Evolutionary conservation across 2,113 vertebrate genomes (phyloP), one percentile per base, ranked within the genome.

Genomic region (Triplophysa rosa): DNA sequence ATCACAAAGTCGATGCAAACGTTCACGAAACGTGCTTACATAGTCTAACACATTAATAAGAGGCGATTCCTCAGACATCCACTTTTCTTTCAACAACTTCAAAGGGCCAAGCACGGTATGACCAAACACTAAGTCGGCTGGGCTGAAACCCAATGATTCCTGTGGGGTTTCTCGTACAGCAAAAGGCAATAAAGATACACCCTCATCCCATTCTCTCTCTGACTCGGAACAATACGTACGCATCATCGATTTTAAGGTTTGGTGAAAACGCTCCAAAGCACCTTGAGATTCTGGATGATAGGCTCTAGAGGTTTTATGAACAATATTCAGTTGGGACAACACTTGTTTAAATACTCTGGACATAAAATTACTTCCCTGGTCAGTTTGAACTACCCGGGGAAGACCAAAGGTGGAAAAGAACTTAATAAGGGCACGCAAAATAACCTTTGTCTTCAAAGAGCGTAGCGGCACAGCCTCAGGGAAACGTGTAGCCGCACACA

Each of bases 231-330:
- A 72, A 8, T n/a, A n/a, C n/a, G n/a, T n/a, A n/a, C n/a, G n/a
- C 24, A 71, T 9, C 26, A 33, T 59, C 8, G 9, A 56, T 12
- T 72, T 72, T 2, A 56, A 11, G 2, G 54, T 72, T n/a, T 58
- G 26, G 37, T 54, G 68, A 19, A 59, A 59, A 5, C 3, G 8
- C 17, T 71, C 52, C 5, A 71, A 26, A 3, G 69, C 26, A 8
- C 67, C 24, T 17, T 70, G 67, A 16, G 21, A 49, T 14, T 70
- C 67, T 14, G 42, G 23, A n/a, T 58, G 69, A n/a, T 72, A 58
- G 9, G 70, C 19, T 17, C 29, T 59, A 8, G 70, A 73, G 17
- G 40, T 21, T 17, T 59, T 24, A 59, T 73, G 29, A 2, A n/a
- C 40, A 16, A 73, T 40, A 3, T 73, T 16, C 4, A 73, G 2